A percentile compares a stretch with the other conserved stretches of the same genome.
These are phyloP conservation scores for Hiodon tergisus DNA, from an alignment of 2,113 vertebrate genomes.

Conservation along the genomic window DNA sequence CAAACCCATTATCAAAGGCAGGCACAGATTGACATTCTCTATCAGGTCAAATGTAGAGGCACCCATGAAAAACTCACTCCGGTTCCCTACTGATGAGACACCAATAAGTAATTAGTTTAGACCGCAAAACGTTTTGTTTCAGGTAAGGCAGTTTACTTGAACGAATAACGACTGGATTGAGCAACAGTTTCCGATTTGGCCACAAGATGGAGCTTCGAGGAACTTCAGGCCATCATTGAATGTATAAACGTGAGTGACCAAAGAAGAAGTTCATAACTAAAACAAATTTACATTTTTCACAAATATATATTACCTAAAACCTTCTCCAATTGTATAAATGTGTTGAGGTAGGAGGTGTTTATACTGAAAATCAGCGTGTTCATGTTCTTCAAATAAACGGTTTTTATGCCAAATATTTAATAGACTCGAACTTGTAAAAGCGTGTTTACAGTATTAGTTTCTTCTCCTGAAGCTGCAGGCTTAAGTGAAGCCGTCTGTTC, in stretches of 20 bases:
- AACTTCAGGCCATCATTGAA: too few species aligned
- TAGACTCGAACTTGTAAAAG: background rate
- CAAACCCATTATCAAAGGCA: background rate
- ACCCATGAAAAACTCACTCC: background rate
- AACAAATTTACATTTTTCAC: too few species aligned
- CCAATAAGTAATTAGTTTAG: too few species aligned
- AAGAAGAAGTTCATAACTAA: too few species aligned
- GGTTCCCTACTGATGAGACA: background rate
- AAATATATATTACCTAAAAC: too few species aligned
- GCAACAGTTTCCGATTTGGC: background rate
- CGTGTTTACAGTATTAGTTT: background rate
- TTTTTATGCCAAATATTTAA: background rate
- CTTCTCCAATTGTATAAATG: too few species aligned
- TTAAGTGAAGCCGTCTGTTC: background rate
- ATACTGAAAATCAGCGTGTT: too few species aligned
- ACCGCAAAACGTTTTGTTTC: background rate
- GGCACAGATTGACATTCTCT: background rate
- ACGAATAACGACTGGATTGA: background rate
- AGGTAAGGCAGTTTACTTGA: background rate
- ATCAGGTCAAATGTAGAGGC: background rate
- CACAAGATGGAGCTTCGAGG: conserved; percentile 1
- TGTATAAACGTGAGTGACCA: too few species aligned
- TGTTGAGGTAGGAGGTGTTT: too few species aligned
- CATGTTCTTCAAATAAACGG: too few species aligned
- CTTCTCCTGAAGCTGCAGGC: background rate